A percentile compares a stretch with the other conserved stretches of the same genome.
Conservation (phyloP, 1,140 invertebrate species). For the Aricia agestis region DNA sequence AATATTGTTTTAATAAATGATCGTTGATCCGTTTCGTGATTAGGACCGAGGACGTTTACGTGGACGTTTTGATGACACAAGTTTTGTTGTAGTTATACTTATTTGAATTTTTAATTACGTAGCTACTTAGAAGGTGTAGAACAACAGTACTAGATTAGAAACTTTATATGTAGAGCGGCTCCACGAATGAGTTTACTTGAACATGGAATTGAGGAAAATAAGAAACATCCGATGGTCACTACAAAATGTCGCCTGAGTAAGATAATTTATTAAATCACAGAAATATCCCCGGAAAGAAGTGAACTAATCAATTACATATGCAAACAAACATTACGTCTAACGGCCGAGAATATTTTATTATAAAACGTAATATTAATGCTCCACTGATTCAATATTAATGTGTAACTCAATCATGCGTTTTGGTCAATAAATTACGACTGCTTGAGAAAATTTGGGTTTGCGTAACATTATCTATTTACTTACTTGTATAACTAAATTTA, state of each 20-base stretch:
- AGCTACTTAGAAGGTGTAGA: no score
- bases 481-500: not conserved
- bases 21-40: not conserved
- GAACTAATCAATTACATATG: not conserved
- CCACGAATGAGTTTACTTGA: not conserved
- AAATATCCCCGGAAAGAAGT: not conserved
- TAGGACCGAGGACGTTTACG: not conserved
- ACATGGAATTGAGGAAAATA: no score
- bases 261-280: not conserved
- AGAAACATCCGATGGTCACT: no score
- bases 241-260: not conserved
- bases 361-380: not conserved
- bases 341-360: not conserved
- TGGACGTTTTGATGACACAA: not conserved
- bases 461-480: not conserved
- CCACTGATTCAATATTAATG: not conserved
- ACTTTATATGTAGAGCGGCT: not conserved
- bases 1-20: constrained; percentile 10
- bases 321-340: constrained; percentile 12
- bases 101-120: no score
- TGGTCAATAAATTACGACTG: not conserved
- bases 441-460: not conserved
- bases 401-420: constrained; percentile 1
- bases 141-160: no score
- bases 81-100: not conserved